Base-by-base conservation (phyloP, 2,113 vertebrate species). In the Podilymbus podiceps region DNA sequence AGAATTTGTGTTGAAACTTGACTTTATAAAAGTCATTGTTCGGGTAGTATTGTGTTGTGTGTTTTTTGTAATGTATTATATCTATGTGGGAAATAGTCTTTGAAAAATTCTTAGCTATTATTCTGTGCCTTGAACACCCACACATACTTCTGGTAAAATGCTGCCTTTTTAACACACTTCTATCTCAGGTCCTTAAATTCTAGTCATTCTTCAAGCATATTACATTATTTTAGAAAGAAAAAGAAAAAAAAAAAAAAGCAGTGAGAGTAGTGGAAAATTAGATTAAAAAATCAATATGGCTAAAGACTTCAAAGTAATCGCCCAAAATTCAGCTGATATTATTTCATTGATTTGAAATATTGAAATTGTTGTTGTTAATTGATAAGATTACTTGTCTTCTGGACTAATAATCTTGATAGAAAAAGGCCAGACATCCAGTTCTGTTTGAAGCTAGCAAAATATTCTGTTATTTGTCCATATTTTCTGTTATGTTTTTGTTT, bases 171-270 rank as follows among this genome's bases (percentile, higher is more conserved):
- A 78, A 71, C 9, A 58, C 4, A 31, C 2, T 58, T 77, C 62
- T 78, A 21, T 64, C 24, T 74, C 5, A 49, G 19, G 5, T 33
- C 30, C 42, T 90, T 75, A 58, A 15, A 28, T 31, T 74, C 25
- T 35, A 8, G 12, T 85, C 5, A 50, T 69, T 85, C 27, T 78
- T 88, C 11, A 67, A 58, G 16, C 35, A 2, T 23, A 35, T 74
- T 73, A 14, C 1, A 3, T 33, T 68, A 28, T 69, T 64, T 87
- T 49, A 59, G 60, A 89, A 6, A 2, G 14, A 2, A 10, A 42
- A 55, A 17, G 2, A 28, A 52, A 52, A 10, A 42, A 8, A 20
- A 14, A 17, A 20, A 8, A 23, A 6, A 8, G 1, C 2, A 38
- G 8, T 42, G 4, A 67, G 9, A 83, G 11, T 3, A 23, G 4